Base-by-base conservation (phyloP, 2,113 vertebrate species). In the Acanthisitta chloris region DNA sequence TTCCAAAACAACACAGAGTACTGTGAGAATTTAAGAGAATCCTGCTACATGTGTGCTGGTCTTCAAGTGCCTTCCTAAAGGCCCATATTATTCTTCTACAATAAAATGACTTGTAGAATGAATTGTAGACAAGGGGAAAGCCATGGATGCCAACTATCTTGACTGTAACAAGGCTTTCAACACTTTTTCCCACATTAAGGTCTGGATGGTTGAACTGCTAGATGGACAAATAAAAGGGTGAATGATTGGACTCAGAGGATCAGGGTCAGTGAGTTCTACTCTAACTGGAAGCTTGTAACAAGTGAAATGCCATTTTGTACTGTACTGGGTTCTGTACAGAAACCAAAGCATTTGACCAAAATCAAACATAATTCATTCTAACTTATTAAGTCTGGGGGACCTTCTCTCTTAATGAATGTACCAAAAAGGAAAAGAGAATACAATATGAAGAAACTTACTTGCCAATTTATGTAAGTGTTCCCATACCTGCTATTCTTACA, bases 51-150 rank as follows among this genome's bases (percentile, higher is more conserved):
- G 6, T 17, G 3, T 46, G 4, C 17, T 76, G 19, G 13, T 72
- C 33, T 67, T 69, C 58, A 86, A 4, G 4, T 65, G 24, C 8
- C 16, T 26, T 84, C 36, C 40, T 51, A 70, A 77, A 43, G 24
- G 2, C 8, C 31, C 5, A 15, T 33, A 52, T 61, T 48, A 40
- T 33, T 16, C 13, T 73, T 86, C 28, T 31, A 24, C 26, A 59
- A 72, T n/a, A 48, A 83, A 69, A 81, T 34, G 0, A 46, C 9
- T n/a, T 59, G 4, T 28, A 1, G 0, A 58, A 45, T 51, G 17
- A 19, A 12, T 21, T 40, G 12, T 28, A 57, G 70, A 40, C 19
- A 48, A 66, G 34, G 4, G 18, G 20, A 80, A 67, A 45, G 16
- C 10, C 1, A 3, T 23, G 31, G 4, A 21, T 65, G 29, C 5